These are phyloP conservation scores for Apodemia duryi DNA, from an alignment of 2,888 invertebrate species.

Conservation along the genomic window DNA sequence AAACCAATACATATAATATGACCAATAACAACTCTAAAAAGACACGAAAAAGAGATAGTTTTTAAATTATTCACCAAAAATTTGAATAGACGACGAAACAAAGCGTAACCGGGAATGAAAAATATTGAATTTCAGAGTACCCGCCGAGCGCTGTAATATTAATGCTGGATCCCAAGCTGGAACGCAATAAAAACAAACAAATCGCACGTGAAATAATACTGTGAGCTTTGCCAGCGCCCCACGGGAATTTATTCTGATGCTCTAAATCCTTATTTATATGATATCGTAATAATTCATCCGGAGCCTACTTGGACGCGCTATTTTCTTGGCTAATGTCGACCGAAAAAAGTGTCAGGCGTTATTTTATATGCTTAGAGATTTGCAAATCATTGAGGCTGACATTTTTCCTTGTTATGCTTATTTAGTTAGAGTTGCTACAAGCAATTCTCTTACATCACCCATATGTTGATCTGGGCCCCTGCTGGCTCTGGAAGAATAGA, in stretches of 20 bases:
- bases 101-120: constrained; percentile 25
- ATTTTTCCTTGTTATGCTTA: too few relatives aligned
- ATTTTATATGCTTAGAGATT: constrained; percentile 1
- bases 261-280: constrained; percentile 75
- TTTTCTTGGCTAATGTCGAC: constrained; percentile 14
- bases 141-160: constrained; percentile 37
- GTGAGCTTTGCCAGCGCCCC: constrained; percentile 44
- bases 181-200: constrained; percentile 65
- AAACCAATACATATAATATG: constrained; percentile 3
- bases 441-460: too few relatives aligned
- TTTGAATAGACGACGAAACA: constrained; percentile 22
- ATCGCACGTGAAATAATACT: constrained; percentile 66
- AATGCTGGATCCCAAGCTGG: constrained; percentile 38
- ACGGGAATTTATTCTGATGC: constrained; percentile 58
- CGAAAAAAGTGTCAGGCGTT: constrained; percentile 14
- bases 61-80: constrained; percentile 19
- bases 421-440: too few relatives aligned
- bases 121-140: constrained; percentile 35
- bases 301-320: constrained; percentile 15
- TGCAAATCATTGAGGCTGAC: constrained; percentile 4
- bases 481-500: too few relatives aligned
- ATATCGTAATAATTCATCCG: constrained; percentile 62
- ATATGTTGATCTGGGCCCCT: too few relatives aligned
- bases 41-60: constrained; percentile 10
- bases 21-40: background rate